Percentiles rank a stretch among this genome's conserved stretches.
These are phyloP conservation scores for Tautogolabrus adspersus DNA, from an alignment of 2,113 vertebrate genomes.

Conservation along the genomic window DNA sequence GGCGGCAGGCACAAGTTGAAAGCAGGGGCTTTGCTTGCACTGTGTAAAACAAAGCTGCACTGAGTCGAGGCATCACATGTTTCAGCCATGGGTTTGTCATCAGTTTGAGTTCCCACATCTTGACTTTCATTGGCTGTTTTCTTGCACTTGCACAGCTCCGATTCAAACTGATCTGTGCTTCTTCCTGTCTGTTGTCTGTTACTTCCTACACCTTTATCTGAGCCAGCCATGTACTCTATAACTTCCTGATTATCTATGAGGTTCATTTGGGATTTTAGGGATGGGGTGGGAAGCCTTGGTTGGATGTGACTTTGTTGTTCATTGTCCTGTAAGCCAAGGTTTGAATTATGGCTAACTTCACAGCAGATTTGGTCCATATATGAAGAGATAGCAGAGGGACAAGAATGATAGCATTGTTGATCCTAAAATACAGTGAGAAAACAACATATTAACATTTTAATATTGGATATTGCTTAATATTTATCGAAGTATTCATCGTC, in stretches of 20 bases:
- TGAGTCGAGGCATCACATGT: constrained; percentile 83
- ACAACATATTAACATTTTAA: background rate
- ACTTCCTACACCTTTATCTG: background rate
- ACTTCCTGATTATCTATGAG: background rate
- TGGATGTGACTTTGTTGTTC: constrained; percentile 3
- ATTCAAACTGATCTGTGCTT: constrained; percentile 18
- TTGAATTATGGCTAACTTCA: background rate
- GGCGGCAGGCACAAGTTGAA: background rate
- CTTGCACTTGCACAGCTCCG: constrained; percentile 27
- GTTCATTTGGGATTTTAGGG: background rate
- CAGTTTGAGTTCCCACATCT: constrained; percentile 84
- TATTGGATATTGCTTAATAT: background rate
- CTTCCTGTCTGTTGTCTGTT: background rate
- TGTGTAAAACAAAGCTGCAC: constrained; percentile 61
- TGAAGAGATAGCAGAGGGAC: constrained; percentile 6
- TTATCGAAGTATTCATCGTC: too few species aligned
- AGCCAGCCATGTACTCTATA: background rate
- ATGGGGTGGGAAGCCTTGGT: background rate
- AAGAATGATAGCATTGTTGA: constrained; percentile 26
- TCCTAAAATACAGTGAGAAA: constrained; percentile 41
- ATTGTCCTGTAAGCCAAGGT: background rate
- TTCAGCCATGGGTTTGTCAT: background rate
- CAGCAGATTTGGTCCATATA: background rate
- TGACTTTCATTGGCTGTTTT: constrained; percentile 16
- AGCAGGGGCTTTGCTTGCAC: background rate